A percentile compares a stretch with the other conserved stretches of the same genome.
Conservation (phyloP, 35 echinoderm and acorn worm genomes). For the Heliocidaris erythrogramma region DNA sequence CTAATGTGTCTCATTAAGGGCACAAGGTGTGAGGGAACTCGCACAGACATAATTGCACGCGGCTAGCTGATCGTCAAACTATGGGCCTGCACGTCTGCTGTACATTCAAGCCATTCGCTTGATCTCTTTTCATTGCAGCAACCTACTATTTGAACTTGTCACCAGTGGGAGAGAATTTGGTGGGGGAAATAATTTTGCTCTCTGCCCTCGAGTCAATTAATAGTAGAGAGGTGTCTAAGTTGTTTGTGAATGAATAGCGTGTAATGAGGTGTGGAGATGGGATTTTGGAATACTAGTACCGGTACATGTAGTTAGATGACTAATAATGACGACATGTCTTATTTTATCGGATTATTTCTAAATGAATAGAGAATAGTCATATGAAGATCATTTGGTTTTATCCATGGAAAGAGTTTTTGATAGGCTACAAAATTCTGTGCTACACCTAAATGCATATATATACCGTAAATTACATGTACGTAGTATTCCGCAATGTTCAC, state of each 20-base stretch:
- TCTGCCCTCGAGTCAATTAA: not conserved
- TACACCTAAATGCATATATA: not conserved
- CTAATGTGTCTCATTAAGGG: not conserved
- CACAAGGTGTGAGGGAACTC: not conserved
- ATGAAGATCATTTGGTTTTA: not conserved
- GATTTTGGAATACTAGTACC: not conserved
- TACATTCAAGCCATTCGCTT: not conserved
- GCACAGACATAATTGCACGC: not conserved
- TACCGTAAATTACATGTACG: not conserved
- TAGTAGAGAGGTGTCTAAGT: not conserved
- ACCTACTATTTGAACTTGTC: constrained; percentile 3
- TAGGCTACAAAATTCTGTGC: not conserved
- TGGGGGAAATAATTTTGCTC: not conserved
- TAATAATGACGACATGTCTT: not conserved
- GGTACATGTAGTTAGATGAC: not conserved
- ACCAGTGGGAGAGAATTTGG: not conserved
- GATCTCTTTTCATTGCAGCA: not conserved
- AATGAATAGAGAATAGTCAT: not conserved
- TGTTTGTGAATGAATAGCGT: not conserved
- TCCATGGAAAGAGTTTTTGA: not conserved
- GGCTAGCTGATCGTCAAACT: not conserved
- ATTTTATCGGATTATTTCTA: not conserved
- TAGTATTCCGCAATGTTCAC: not conserved
- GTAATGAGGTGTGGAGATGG: not conserved
- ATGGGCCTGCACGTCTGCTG: not conserved